A percentile compares a stretch with the other conserved stretches of the same genome.
These are phyloP conservation scores for Plebejus anna DNA, from an alignment of 2,888 invertebrate species.

Conservation along the genomic window DNA sequence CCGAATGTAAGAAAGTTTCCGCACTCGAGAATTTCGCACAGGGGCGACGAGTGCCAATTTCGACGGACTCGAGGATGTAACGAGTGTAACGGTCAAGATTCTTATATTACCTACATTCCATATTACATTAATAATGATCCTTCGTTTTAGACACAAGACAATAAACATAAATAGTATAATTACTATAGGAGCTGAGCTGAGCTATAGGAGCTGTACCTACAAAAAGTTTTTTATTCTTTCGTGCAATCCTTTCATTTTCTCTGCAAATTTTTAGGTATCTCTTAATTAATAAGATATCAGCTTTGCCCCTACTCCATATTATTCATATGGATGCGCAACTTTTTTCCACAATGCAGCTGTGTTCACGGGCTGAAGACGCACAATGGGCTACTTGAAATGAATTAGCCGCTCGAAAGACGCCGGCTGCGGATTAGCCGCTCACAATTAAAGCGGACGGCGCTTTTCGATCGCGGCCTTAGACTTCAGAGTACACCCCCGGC, in stretches of 20 bases:
- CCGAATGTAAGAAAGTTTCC: conserved; percentile 43
- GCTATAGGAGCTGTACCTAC: no score
- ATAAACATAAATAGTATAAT: no score
- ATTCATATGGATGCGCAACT: conserved; percentile 33
- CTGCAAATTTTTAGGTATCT: neutral
- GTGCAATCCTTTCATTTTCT: no score
- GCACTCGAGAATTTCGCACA: neutral
- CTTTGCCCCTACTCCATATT: neutral
- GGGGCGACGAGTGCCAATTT: conserved; percentile 8
- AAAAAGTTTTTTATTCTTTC: no score
- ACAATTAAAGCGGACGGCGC: conserved; percentile 60
- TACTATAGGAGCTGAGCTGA: no score
- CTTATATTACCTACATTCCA: no score
- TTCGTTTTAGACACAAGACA: no score
- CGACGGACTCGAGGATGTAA: neutral
- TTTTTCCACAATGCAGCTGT: conserved; percentile 49
- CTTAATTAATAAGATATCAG: neutral
- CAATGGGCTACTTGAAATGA: conserved; percentile 63
- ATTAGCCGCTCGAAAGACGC: conserved; percentile 63
- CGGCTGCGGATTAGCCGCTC: conserved; percentile 56
- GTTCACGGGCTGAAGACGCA: conserved; percentile 44
- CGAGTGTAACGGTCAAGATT: neutral
- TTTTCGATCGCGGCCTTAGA: conserved; percentile 49
- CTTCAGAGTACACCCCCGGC: conserved; percentile 50
- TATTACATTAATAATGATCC: neutral